phyloP scores from a whole-genome alignment of 2,113 vertebrate genomes.

The Erythrolamprus reginae region DNA sequence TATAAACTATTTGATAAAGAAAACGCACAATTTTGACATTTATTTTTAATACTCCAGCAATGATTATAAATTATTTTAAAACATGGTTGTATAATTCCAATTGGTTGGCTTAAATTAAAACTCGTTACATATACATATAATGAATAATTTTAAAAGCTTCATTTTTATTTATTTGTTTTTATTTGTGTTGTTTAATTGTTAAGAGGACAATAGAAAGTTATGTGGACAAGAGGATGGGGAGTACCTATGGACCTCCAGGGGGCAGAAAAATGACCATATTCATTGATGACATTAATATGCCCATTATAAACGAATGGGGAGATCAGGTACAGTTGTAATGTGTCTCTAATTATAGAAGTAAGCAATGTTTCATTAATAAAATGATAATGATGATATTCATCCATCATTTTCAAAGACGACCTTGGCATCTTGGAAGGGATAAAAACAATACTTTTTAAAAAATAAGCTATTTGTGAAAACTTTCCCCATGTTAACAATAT shows the following conservation, averaged over 20 bases:
- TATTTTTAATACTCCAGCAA: neutral
- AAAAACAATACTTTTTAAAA: too few relatives aligned
- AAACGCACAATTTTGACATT: neutral
- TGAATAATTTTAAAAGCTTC: neutral
- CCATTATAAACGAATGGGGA: conserved; percentile 78
- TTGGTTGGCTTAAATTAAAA: neutral
- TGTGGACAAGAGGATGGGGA: conserved; percentile 74
- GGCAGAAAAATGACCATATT: conserved; percentile 78
- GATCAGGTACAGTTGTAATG: conserved; percentile 68
- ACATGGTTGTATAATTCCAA: neutral
- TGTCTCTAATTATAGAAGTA: neutral
- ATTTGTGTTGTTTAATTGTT: neutral
- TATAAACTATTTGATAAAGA: neutral
- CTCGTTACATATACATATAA: neutral
- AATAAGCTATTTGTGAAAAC: neutral
- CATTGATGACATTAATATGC: conserved; percentile 80
- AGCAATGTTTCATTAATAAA: neutral
- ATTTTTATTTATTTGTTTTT: neutral
- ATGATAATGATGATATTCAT: too few relatives aligned
- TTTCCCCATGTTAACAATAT: neutral
- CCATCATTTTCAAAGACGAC: too few relatives aligned
- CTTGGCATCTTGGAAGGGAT: too few relatives aligned
- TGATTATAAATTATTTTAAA: neutral
- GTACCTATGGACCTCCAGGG: conserved; percentile 73
- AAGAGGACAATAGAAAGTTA: conserved; percentile 77